These are phyloP conservation scores for Phthorimaea operculella DNA, from an alignment of 1,140 invertebrate species.

Conservation along the genomic window DNA sequence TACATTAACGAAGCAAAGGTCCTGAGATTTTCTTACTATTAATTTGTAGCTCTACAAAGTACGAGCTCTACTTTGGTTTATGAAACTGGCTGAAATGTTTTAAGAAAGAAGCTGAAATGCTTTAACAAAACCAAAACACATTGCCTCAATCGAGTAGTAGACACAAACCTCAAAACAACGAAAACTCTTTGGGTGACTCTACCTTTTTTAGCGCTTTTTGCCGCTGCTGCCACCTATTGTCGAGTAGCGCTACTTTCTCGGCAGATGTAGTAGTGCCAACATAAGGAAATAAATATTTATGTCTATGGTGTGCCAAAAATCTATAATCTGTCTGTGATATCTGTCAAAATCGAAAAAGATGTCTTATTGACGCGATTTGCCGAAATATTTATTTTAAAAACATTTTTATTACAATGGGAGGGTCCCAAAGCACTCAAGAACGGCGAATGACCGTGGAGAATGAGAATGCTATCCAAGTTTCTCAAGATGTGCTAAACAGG, in stretches of 20 bases:
- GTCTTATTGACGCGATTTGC: conserved; percentile 56
- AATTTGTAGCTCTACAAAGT: no score
- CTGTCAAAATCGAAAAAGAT: conserved; percentile 44
- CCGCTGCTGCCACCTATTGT: conserved; percentile 3
- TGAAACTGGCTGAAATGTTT: no score
- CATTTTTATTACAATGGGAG: conserved; percentile 57
- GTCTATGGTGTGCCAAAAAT: background rate
- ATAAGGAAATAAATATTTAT: background rate
- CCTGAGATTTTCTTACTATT: no score
- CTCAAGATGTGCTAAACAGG: conserved; percentile 55
- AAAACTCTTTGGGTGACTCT: no score
- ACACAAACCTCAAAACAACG: no score
- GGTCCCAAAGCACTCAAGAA: conserved; percentile 45
- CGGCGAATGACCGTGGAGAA: conserved; percentile 59
- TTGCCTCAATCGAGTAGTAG: no score
- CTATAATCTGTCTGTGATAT: background rate
- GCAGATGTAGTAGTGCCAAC: background rate
- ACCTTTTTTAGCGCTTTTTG: no score
- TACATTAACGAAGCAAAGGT: no score
- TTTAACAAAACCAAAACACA: no score
- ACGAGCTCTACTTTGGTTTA: no score
- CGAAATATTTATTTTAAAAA: conserved; percentile 31
- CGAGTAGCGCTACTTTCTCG: background rate
- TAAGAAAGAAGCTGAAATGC: no score
- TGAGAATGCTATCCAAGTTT: conserved; percentile 59